Percentiles rank a stretch among this genome's conserved stretches.
These are phyloP conservation scores for Microcaecilia unicolor DNA, from an alignment of 2,797 vertebrate species.

Conservation along the genomic window DNA sequence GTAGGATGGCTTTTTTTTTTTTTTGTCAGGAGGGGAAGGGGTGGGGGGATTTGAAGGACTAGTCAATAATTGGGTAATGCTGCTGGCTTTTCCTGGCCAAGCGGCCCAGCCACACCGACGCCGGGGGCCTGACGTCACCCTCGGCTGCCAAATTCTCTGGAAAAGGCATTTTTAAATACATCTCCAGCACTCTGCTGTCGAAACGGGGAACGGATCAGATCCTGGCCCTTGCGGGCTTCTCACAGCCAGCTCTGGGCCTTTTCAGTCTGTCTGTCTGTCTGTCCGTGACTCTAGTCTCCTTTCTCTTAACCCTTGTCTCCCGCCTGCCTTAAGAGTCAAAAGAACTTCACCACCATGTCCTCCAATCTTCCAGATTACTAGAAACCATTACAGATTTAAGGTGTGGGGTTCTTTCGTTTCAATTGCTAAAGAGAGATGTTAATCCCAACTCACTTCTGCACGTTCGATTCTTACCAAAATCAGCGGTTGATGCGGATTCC, in stretches of 20 bases:
- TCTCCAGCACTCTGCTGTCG: no score
- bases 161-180: constrained; percentile 60
- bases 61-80: constrained; percentile 46
- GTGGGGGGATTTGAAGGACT: constrained; percentile 26
- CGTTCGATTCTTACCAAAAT: no score
- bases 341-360: no score
- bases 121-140: constrained; percentile 73
- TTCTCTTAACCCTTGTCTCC: neutral
- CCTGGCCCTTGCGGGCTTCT: neutral
- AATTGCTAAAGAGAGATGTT: no score
- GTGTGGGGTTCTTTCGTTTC: no score
- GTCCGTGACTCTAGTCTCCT: neutral
- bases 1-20: constrained; percentile 1
- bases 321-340: no score
- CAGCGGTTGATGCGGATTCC: no score
- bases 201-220: constrained; percentile 8
- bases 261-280: neutral
- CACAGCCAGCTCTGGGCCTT: neutral
- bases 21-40: neutral
- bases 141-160: constrained; percentile 48
- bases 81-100: constrained; percentile 39
- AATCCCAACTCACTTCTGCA: no score
- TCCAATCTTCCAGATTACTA: no score
- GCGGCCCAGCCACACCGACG: constrained; percentile 76
- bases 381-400: no score